phyloP scores from a whole-genome alignment of 2,888 invertebrate genomes.

The Periphyllus acericola region DNA sequence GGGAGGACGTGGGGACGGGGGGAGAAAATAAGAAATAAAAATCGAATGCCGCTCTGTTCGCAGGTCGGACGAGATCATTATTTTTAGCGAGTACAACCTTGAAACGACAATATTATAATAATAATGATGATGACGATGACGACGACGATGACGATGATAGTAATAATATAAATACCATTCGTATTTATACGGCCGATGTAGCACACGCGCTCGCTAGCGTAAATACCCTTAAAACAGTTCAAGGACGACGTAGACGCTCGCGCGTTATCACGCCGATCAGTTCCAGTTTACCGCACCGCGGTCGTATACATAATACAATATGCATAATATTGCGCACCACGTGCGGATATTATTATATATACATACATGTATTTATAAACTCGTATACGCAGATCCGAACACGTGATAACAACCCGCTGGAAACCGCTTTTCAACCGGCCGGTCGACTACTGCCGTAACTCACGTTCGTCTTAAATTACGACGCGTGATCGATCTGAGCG shows the following conservation, averaged over 20 bases:
- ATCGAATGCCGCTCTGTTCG: background rate
- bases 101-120: background rate
- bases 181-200: conserved; percentile 7
- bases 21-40: background rate
- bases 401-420: conserved; percentile 4
- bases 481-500: background rate
- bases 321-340: no score
- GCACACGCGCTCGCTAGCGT: conserved; percentile 7
- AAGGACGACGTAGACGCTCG: conserved; percentile 36
- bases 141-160: no score
- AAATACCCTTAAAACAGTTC: conserved; percentile 20
- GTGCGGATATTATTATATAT: no score
- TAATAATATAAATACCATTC: no score
- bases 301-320: background rate
- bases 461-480: no score
- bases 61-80: conserved; percentile 24
- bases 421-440: background rate
- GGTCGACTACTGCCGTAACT: background rate
- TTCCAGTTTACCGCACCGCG: conserved; percentile 1
- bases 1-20: no score
- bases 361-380: background rate
- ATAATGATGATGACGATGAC: no score
- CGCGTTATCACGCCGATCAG: conserved; percentile 24
- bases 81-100: conserved; percentile 20
- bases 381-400: conserved; percentile 6